A percentile compares a stretch with the other conserved stretches of the same genome.
These are phyloP conservation scores for Champsocephalus gunnari DNA, from an alignment of 2,797 vertebrate genomes.

Conservation along the genomic window DNA sequence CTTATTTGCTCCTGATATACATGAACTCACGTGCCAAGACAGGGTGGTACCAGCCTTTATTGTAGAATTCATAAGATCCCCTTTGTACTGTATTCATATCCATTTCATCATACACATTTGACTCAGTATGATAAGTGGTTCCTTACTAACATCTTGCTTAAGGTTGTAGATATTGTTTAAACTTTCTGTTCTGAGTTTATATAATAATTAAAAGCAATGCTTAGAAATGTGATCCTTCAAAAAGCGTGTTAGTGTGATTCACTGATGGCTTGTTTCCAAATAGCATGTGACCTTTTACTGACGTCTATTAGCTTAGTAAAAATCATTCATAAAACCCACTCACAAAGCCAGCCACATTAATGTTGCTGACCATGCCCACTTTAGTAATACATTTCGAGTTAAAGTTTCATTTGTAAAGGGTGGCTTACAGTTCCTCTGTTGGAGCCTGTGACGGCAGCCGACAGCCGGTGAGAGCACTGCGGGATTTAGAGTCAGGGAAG, in stretches of 20 bases:
- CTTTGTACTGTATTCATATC: background rate
- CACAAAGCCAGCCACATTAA: background rate
- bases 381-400: background rate
- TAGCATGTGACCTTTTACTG: background rate
- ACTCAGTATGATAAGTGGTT: background rate
- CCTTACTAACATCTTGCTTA: no score
- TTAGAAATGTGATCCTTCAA: background rate
- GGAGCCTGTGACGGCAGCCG: constrained; percentile 63
- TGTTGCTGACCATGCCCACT: no score
- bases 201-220: background rate
- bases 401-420: constrained; percentile 1
- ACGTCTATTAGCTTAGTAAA: no score
- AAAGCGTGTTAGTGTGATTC: constrained; percentile 20
- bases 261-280: constrained; percentile 31
- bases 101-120: background rate
- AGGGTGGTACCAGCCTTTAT: background rate
- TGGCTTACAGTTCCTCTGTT: constrained; percentile 89
- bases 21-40: constrained; percentile 12
- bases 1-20: constrained; percentile 12
- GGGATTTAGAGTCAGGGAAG: constrained; percentile 64
- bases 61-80: background rate
- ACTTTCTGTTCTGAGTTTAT: background rate
- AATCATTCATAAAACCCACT: background rate
- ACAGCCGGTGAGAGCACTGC: constrained; percentile 74
- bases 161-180: background rate